Conservation (phyloP, 2,113 vertebrate species). For the Ptilorrhoa leucosticta region DNA sequence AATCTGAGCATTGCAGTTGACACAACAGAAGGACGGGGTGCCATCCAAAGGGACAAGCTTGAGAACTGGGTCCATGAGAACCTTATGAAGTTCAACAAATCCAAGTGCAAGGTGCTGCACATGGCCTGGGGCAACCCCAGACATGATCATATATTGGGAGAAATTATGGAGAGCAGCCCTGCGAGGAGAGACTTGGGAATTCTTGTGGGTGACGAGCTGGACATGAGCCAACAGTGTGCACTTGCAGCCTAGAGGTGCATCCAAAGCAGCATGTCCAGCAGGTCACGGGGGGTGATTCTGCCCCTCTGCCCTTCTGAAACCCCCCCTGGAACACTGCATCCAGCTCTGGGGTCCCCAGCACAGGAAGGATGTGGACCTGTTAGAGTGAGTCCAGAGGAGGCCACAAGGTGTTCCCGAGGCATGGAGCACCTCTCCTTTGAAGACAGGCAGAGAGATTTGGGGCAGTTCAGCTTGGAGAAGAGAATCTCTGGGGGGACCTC, state of each 20-base stretch:
- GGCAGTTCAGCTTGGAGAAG: background rate
- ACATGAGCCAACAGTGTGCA: background rate
- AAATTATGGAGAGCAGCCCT: background rate
- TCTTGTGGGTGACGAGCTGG: background rate
- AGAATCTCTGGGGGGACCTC: background rate
- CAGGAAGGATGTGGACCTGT: background rate
- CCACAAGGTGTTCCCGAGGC: accelerated
- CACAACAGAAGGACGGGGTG: background rate
- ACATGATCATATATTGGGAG: background rate
- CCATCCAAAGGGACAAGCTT: background rate
- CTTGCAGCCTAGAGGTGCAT: background rate
- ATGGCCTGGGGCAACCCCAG: background rate
- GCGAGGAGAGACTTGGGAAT: background rate
- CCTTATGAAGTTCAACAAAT: background rate
- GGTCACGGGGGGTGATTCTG: background rate
- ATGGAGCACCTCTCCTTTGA: accelerated
- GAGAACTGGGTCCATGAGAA: background rate
- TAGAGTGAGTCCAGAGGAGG: background rate
- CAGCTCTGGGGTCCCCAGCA: background rate
- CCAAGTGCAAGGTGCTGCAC: background rate
- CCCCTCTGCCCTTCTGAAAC: background rate
- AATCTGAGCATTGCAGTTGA: background rate
- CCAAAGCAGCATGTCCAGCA: background rate
- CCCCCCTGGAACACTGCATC: background rate
- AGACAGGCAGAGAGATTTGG: background rate